Evolutionary conservation across 64 coral and sea anemone species (phyloP).

Genomic region (Trachythela sp.): DNA sequence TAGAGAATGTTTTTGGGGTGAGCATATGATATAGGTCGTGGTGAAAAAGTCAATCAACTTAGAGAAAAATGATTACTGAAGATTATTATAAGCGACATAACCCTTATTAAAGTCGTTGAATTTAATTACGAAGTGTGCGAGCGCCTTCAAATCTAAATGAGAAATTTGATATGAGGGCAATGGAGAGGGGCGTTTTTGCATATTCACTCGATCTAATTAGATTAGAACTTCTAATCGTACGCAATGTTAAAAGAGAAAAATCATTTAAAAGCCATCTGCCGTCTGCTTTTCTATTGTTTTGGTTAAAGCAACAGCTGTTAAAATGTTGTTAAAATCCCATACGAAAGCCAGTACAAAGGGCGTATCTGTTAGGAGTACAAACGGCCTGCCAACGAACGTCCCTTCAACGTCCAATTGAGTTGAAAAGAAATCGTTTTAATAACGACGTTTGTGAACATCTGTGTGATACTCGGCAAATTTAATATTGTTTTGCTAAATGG

Average conservation of each 20-base stretch:
- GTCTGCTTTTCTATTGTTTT: conserved; percentile 28
- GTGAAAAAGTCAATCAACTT: conserved; percentile 24
- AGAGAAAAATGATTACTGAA: conserved; percentile 21
- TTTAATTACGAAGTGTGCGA: conserved; percentile 5
- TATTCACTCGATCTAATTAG: conserved; percentile 30
- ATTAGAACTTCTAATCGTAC: conserved; percentile 34
- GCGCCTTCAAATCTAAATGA: conserved; percentile 16
- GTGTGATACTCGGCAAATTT: conserved; percentile 19
- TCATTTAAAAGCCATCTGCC: conserved; percentile 34
- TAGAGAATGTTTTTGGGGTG: not conserved
- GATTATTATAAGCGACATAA: conserved; percentile 17
- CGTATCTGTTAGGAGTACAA: conserved; percentile 16
- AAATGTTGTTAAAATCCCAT: conserved; percentile 30
- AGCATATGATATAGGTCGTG: not conserved
- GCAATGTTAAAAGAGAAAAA: conserved; percentile 32
- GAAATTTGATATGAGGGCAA: conserved; percentile 32
- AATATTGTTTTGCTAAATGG: conserved; percentile 28
- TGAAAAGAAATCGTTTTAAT: conserved; percentile 30
- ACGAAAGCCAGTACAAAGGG: conserved; percentile 24
- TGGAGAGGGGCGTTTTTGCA: conserved; percentile 23
- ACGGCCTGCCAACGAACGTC: conserved; percentile 12
- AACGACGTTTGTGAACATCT: conserved; percentile 25
- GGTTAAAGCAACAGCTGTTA: conserved; percentile 21
- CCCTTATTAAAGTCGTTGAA: conserved; percentile 19
- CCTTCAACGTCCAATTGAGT: conserved; percentile 24